Percentiles rank a stretch among this genome's conserved stretches.
Evolutionary conservation across 1,140 invertebrate species (phyloP).

Genomic region (Plectrocnemia conspersa): DNA sequence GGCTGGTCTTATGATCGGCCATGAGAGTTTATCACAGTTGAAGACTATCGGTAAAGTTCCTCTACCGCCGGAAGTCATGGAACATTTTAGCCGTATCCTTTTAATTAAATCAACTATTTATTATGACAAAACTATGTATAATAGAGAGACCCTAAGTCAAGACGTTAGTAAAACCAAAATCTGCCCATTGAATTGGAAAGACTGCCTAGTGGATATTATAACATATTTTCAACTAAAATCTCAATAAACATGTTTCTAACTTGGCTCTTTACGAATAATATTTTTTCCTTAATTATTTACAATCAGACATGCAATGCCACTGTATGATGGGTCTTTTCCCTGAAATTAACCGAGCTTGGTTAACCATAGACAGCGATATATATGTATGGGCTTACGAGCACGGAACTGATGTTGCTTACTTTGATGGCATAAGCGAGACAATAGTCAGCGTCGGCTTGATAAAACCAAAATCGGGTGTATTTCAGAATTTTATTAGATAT

Average conservation of each 20-base stretch:
- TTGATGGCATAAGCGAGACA: conserved; percentile 85
- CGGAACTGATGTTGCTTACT: conserved; percentile 86
- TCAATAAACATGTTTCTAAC: neutral
- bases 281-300: conserved; percentile 29
- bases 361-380: conserved; percentile 96
- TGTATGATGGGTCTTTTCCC: conserved; percentile 95
- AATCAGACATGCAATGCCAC: conserved; percentile 83
- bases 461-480: conserved; percentile 79
- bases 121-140: neutral
- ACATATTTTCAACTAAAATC: too few species aligned
- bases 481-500: conserved; percentile 89
- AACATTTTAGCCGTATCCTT: conserved; percentile 91
- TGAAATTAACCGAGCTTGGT: conserved; percentile 92
- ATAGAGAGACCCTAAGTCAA: neutral
- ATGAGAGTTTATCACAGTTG: conserved; percentile 71
- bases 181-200: neutral
- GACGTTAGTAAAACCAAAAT: neutral
- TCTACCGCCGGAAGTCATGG: conserved; percentile 85
- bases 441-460: conserved; percentile 84
- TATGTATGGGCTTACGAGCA: conserved; percentile 95
- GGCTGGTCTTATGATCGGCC: conserved; percentile 59
- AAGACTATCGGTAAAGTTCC: conserved; percentile 78
- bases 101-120: conserved; percentile 35
- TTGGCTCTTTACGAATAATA: conserved; percentile 22
- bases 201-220: neutral